A percentile compares a stretch with the other conserved stretches of the same genome.
phyloP scores from a whole-genome alignment of 2,888 invertebrate species.

The Lycaena phlaeas region DNA sequence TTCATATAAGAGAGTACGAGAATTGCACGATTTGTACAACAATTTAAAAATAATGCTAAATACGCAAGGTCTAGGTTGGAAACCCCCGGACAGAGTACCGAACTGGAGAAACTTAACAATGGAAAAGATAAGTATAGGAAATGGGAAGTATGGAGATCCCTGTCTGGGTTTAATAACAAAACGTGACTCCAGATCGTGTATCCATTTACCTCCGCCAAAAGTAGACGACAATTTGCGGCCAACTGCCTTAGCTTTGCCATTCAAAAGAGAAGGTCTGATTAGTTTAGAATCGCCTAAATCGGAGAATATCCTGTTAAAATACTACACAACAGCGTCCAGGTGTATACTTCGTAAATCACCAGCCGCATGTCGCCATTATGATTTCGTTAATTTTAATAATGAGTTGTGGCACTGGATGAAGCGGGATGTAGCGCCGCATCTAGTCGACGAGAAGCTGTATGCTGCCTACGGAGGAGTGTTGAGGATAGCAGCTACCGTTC shows the following conservation, averaged over 20 bases:
- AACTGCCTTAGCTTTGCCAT: constrained; percentile 47
- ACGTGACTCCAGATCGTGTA: constrained; percentile 46
- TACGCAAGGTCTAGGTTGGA: constrained; percentile 53
- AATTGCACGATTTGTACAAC: constrained; percentile 40
- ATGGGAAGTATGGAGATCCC: constrained; percentile 38
- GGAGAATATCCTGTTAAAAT: constrained; percentile 47
- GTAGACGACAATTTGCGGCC: constrained; percentile 41
- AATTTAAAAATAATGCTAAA: constrained; percentile 38
- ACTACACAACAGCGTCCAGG: constrained; percentile 49
- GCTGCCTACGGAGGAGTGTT: constrained; percentile 54
- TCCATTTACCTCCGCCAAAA: constrained; percentile 47
- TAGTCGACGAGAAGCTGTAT: constrained; percentile 50
- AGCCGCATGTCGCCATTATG: constrained; percentile 42
- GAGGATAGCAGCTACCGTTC: constrained; percentile 56
- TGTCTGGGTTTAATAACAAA: constrained; percentile 40
- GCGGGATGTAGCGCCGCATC: constrained; percentile 49
- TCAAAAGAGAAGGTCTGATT: constrained; percentile 42
- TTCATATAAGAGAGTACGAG: constrained; percentile 34
- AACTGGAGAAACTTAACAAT: constrained; percentile 48
- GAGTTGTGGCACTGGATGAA: constrained; percentile 65
- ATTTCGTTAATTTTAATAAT: constrained; percentile 55
- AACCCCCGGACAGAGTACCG: constrained; percentile 30
- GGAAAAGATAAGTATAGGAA: constrained; percentile 39
- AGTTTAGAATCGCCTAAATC: constrained; percentile 41
- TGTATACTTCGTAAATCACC: constrained; percentile 53